Evolutionary conservation across 2,797 vertebrate genomes (phyloP), one percentile per base, ranked within the genome.

Genomic region (Strix occidentalis): DNA sequence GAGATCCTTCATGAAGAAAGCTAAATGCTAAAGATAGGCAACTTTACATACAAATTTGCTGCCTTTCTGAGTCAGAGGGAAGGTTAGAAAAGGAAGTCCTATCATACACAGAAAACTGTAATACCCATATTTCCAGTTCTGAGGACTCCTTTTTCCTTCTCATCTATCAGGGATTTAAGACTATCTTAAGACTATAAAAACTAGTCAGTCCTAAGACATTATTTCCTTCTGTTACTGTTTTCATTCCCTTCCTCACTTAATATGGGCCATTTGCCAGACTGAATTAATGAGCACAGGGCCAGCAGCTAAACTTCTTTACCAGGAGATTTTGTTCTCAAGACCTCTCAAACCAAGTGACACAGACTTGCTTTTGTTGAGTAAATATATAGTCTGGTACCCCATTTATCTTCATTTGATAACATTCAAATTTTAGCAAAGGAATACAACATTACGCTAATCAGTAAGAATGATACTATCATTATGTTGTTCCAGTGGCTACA

Each of bases 391-490:
- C 95, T 97, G 39, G 37, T 78, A 88, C 19, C 14, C 57, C 84
- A 96, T 97, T 95, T 95, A 97, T 97, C 94, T 97, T 96, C 76
- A 93, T 97, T 97, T 93, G 61, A 64, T 50, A 94, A 28, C 87
- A 95, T 97, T 96, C 86, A 94, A 95, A 96, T 95, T 91, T 93
- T 60, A 93, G 87, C 63, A 89, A 94, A 97, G 63, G 71, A 76
- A 15, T 85, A 84, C 17, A 66, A 39, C 74, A 82, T 80, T 90
- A 80, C 4, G 0, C 72, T 97, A 96, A 97, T 96, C 88, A 95
- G 41, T 81, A 96, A 97, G 91, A 97, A 94, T 31, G 56, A 96
- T 95, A 66, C 33, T 83, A 94, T 96, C 94, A 96, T 98, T 97
- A 97, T 96, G 94, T 79, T 96, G 53, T 95, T 97, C 75, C 84